Evolutionary conservation across 2,888 invertebrate species (phyloP).

Genomic region (Tenodera sinensis): DNA sequence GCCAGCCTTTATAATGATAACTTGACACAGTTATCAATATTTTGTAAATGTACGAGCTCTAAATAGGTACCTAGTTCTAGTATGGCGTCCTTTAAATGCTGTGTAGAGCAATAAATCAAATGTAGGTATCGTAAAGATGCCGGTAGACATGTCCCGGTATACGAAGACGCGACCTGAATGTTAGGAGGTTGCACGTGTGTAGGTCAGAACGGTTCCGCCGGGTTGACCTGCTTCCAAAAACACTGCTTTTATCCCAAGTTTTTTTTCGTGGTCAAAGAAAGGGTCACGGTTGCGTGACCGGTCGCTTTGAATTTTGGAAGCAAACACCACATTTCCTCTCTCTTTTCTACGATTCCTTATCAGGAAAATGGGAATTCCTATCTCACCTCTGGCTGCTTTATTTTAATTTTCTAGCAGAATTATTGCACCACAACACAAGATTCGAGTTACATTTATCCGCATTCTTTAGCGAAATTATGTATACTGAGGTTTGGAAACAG

Average conservation of each 20-base stretch:
- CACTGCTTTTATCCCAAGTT: neutral
- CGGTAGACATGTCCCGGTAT: neutral
- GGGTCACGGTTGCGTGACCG: neutral
- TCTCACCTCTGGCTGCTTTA: neutral
- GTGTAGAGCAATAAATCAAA: no score
- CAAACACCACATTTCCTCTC: neutral
- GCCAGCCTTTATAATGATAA: no score
- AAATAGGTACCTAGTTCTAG: no score
- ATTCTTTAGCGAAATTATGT: no score
- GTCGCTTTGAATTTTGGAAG: neutral
- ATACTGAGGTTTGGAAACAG: no score
- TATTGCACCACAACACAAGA: neutral
- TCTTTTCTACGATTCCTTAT: neutral
- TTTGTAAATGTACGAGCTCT: no score
- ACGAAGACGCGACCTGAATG: neutral
- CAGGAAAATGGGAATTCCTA: neutral
- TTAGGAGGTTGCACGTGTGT: neutral
- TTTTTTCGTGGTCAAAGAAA: neutral
- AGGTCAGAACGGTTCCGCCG: neutral
- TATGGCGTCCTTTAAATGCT: no score
- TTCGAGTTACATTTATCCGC: no score
- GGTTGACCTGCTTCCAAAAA: neutral
- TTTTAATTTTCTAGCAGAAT: neutral
- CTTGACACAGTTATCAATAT: no score
- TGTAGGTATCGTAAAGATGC: no score